Evolutionary conservation across 2,113 vertebrate genomes (phyloP).

Genomic region (Apteryx owenii): DNA sequence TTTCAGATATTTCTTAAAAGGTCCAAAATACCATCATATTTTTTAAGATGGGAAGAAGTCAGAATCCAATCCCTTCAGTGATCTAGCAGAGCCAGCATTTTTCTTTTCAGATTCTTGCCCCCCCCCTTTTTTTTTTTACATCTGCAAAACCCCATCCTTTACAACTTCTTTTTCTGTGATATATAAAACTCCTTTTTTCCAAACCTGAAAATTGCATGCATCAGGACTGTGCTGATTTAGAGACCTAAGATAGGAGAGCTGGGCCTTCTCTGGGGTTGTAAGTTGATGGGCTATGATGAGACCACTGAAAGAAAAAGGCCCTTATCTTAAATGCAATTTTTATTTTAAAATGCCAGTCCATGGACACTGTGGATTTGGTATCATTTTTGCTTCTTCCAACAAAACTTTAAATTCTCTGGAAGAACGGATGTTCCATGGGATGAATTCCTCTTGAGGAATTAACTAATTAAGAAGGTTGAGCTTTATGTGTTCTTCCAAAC

Average conservation of each 20-base stretch:
- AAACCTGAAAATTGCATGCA: neutral
- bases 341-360: neutral
- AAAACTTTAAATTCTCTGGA: constrained; percentile 6
- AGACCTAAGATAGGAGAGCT: neutral
- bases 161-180: neutral
- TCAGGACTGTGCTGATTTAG: rapidly evolving
- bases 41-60: neutral
- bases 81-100: neutral
- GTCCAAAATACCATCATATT: neutral
- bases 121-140: neutral
- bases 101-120: neutral
- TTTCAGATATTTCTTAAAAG: neutral
- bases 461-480: constrained; percentile 42
- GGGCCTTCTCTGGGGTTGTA: neutral
- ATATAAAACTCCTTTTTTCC: neutral
- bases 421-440: neutral
- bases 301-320: neutral
- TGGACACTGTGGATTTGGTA: neutral
- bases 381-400: neutral
- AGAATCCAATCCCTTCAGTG: neutral
- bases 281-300: neutral
- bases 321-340: neutral
- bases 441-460: constrained; percentile 41
- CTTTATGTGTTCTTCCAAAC: neutral
- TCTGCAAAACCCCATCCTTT: neutral